Percentiles rank a stretch among this genome's conserved stretches.
These are phyloP conservation scores for Metopolophium dirhodum DNA, from an alignment of 1,140 invertebrate species.

Conservation along the genomic window DNA sequence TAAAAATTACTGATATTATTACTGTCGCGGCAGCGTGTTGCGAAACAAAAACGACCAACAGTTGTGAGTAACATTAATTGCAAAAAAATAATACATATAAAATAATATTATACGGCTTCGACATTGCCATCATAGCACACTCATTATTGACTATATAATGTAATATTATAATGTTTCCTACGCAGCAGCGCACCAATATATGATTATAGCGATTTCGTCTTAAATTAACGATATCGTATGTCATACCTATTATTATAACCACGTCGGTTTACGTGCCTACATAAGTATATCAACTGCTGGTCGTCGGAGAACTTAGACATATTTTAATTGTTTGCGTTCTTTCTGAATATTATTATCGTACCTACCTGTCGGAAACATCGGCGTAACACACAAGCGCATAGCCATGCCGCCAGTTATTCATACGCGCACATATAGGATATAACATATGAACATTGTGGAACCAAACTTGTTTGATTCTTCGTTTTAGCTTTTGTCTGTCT, in stretches of 20 bases:
- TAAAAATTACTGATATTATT: too few species aligned
- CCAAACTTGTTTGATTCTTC: slow-evolving; percentile 41
- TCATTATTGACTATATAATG: too few species aligned
- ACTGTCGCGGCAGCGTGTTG: too few species aligned
- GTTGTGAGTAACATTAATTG: too few species aligned
- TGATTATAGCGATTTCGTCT: neutral
- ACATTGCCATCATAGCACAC: too few species aligned
- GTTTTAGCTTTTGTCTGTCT: slow-evolving; percentile 26
- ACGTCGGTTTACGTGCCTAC: neutral
- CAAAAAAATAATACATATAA: too few species aligned
- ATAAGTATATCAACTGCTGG: too few species aligned
- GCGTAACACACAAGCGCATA: neutral
- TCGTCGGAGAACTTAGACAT: neutral
- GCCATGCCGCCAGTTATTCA: too few species aligned
- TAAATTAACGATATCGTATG: slow-evolving; percentile 17
- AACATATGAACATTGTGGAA: neutral
- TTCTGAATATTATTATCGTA: neutral
- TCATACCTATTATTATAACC: neutral
- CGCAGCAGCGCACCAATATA: neutral
- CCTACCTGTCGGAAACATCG: slow-evolving; percentile 35
- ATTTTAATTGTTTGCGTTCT: neutral
- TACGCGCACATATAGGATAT: too few species aligned
- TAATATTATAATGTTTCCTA: too few species aligned
- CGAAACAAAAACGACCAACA: too few species aligned
- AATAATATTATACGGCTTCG: too few species aligned